These are phyloP conservation scores for Propsilocerus akamusi DNA, from an alignment of 1,140 invertebrate genomes.

Conservation along the genomic window DNA sequence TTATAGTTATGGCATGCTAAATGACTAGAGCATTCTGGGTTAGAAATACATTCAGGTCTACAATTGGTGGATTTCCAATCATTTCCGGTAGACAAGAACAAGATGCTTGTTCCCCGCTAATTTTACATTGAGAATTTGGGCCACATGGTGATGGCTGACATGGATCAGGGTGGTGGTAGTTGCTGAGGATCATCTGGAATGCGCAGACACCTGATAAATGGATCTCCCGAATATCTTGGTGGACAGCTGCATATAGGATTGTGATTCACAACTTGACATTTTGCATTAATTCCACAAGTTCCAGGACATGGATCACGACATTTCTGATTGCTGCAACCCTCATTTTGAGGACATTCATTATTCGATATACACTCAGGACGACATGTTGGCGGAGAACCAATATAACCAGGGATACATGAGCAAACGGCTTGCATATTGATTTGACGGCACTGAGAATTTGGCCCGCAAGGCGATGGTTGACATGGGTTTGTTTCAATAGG, in stretches of 20 bases:
- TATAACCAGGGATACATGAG: conserved; percentile 51
- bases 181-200: conserved; percentile 14
- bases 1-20: conserved; percentile 33
- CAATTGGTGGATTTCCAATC: conserved; percentile 36
- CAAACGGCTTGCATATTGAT: conserved; percentile 61
- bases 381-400: conserved; percentile 59
- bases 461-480: conserved; percentile 60
- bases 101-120: conserved; percentile 37
- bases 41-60: conserved; percentile 36
- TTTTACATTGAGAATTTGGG: conserved; percentile 39
- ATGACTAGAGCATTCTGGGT: conserved; percentile 31
- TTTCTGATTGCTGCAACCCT: conserved; percentile 63
- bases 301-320: conserved; percentile 66
- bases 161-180: conserved; percentile 18
- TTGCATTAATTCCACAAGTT: conserved; percentile 59
- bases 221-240: conserved; percentile 54
- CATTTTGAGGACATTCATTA: conserved; percentile 63
- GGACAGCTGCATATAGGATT: conserved; percentile 57
- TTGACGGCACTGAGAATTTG: conserved; percentile 57
- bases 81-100: conserved; percentile 47
- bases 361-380: conserved; percentile 67
- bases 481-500: conserved; percentile 38
- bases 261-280: conserved; percentile 62
- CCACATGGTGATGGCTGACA: conserved; percentile 39
- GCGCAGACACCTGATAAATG: conserved; percentile 44